Conservation (phyloP, 2,113 vertebrate species). For the Oceanodroma tethys region DNA sequence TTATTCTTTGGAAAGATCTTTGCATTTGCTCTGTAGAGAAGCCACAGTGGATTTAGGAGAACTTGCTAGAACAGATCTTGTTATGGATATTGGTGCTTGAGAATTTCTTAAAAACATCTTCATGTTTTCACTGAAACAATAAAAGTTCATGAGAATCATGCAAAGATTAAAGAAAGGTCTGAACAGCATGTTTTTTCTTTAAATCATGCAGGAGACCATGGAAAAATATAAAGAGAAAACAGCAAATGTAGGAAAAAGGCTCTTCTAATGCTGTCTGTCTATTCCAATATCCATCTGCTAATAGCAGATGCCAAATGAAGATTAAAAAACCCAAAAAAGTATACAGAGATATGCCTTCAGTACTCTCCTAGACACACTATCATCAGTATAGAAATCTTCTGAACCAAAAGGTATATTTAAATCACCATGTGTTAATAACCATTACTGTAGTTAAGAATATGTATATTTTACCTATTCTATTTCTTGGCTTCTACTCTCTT, state of each 20-base stretch:
- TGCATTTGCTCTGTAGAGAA: background rate
- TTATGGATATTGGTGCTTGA: background rate
- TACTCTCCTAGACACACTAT: background rate
- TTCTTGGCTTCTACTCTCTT: background rate
- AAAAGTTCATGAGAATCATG: background rate
- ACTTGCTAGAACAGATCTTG: background rate
- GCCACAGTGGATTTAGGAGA: background rate
- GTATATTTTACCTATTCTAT: background rate
- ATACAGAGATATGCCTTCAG: background rate
- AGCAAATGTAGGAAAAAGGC: background rate
- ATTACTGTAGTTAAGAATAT: background rate
- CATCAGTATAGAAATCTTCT: background rate
- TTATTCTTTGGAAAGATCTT: background rate
- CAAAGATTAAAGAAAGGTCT: background rate
- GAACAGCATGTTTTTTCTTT: background rate
- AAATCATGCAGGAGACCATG: background rate
- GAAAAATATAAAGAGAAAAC: background rate
- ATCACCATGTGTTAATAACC: background rate
- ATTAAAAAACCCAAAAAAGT: background rate
- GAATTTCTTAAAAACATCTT: background rate
- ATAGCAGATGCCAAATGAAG: background rate
- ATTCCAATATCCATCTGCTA: background rate
- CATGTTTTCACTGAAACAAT: background rate
- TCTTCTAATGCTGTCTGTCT: background rate
- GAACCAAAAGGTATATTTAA: background rate